Evolutionary conservation across 1,140 invertebrate genomes (phyloP), one percentile per base, ranked within the genome.

Genomic region (Macrotrachela quadricornifera): DNA sequence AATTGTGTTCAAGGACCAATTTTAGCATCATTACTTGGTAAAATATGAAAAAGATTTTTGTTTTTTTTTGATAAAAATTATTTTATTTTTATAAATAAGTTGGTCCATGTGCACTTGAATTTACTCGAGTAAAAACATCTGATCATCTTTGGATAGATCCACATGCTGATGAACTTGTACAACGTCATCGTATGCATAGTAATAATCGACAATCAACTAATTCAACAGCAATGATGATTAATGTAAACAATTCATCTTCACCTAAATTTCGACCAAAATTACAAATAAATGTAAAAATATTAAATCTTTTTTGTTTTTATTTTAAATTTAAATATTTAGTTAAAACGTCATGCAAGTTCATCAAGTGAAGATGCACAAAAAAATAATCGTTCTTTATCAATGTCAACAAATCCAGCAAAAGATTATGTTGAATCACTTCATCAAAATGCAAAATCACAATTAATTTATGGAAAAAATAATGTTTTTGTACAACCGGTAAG

Each of bases 401-500:
- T 51, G 15, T 44, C 13, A 12, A 21, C 30, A 15, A 18, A 36
- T 15, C 44, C 77, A 59, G 82, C 83, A 56, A 81, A 85, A 67
- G 85, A 92, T 59, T 91, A 90, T 62, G 87, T 92, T 11, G 86
- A 90, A 65, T 87, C 84, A 36, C 72, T 94, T 52, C 87, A 94
- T 68, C 88, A 92, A 65, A 94, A 91, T 65, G 80, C 78, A 43
- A 77, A 80, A 60, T 81, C 82, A 1, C 82, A 83, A 0, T 71
- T 92, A n/a, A 73, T 94, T 1, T 94, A 90, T 67, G 87, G 87
- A 14, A 94, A 94, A 71, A 94, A 94, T 68, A 92, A 92, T 69
- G 86, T 92, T 6, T 67, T 80, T 36, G 83, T 91, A 4, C 77
- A 84, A 61, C 81, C 84, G 10, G 68, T 70, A 59, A 62, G 65